Evolutionary conservation across 2,113 vertebrate genomes (phyloP).

Genomic region (Elephas maximus): DNA sequence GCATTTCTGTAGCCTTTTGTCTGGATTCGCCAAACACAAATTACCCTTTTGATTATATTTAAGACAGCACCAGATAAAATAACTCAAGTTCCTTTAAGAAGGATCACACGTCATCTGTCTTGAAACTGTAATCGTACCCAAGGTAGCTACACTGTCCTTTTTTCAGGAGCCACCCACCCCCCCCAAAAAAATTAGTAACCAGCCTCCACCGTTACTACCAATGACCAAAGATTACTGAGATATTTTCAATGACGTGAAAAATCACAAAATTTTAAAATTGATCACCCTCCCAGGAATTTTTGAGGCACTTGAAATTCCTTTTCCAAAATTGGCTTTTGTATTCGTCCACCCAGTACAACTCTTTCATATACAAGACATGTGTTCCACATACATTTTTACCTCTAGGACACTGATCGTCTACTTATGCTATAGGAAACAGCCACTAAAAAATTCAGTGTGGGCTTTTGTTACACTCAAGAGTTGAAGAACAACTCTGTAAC

Average conservation of each 20-base stretch:
- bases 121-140: constrained; percentile 1
- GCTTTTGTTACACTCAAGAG: constrained; percentile 53
- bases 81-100: constrained; percentile 7
- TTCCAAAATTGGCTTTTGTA: constrained; percentile 14
- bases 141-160: not conserved
- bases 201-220: not conserved
- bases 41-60: constrained; percentile 50
- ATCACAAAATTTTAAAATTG: constrained; percentile 32
- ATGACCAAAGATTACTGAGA: not conserved
- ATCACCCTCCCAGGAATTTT: not conserved
- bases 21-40: constrained; percentile 14
- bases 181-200: not conserved
- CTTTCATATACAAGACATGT: not conserved
- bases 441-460: constrained; percentile 56
- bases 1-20: not conserved
- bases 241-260: constrained; percentile 30
- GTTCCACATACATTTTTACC: not conserved
- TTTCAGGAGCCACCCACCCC: not conserved
- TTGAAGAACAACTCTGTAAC: constrained; percentile 39
- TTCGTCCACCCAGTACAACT: constrained; percentile 16
- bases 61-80: constrained; percentile 26
- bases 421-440: constrained; percentile 37
- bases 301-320: not conserved
- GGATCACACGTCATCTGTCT: not conserved
- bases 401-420: not conserved